A percentile compares a stretch with the other conserved stretches of the same genome.
Evolutionary conservation across 2,797 vertebrate genomes (phyloP).

Genomic region (Threskiornis aethiopicus): DNA sequence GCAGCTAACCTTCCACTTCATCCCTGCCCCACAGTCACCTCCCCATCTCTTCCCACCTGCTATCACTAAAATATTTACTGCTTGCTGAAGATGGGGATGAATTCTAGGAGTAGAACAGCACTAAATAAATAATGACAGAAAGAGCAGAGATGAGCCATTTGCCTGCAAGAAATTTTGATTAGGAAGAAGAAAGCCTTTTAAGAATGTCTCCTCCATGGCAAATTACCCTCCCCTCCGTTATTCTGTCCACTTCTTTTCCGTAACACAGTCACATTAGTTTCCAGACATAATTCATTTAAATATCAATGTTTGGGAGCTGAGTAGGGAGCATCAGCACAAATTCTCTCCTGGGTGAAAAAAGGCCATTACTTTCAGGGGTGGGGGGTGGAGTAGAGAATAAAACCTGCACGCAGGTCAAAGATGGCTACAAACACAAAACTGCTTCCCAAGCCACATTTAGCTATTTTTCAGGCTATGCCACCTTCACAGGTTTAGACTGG

Average conservation of each 20-base stretch:
- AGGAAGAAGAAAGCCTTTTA: neutral
- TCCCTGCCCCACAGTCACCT: neutral
- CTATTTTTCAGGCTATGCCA: neutral
- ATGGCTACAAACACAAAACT: neutral
- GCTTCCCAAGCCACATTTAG: neutral
- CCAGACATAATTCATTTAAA: neutral
- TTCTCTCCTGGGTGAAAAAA: neutral
- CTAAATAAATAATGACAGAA: constrained; percentile 50
- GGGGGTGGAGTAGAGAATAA: neutral
- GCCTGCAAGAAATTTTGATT: neutral
- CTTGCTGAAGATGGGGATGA: neutral
- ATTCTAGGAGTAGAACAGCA: constrained; percentile 42
- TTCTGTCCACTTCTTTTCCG: neutral
- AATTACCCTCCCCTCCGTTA: neutral
- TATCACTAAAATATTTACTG: constrained; percentile 20
- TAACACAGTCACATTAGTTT: neutral
- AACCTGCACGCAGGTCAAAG: neutral
- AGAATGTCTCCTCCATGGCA: neutral
- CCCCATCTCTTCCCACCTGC: neutral
- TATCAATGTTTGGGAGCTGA: neutral
- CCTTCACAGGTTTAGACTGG: neutral
- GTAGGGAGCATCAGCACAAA: neutral
- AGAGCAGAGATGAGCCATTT: neutral
- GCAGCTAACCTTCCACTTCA: neutral
- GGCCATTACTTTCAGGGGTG: neutral